Percentiles rank a stretch among this genome's conserved stretches.
Evolutionary conservation across 1,140 invertebrate species (phyloP).

Genomic region (Drosophila lacteicornis): DNA sequence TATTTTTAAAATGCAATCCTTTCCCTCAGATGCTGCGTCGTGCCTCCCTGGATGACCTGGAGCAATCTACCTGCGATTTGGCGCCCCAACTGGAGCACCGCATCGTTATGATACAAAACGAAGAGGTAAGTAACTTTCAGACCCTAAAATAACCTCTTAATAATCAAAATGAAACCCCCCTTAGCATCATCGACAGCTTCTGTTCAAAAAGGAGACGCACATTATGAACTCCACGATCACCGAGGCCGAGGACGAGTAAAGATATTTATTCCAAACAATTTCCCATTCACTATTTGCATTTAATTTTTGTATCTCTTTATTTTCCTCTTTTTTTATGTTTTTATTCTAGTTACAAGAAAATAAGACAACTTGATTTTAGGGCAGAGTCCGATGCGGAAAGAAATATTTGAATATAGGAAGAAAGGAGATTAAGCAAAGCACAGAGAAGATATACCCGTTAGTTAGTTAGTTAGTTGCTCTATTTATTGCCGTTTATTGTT

Average conservation of each 20-base stretch:
- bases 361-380: conserved; percentile 54
- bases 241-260: conserved; percentile 84
- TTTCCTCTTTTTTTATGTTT: conserved; percentile 31
- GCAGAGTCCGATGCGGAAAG: conserved; percentile 48
- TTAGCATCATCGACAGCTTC: conserved; percentile 77
- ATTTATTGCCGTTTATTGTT: conserved; percentile 64
- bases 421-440: conserved; percentile 8
- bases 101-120: conserved; percentile 90
- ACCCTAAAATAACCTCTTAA: not conserved
- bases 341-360: conserved; percentile 57
- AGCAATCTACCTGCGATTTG: conserved; percentile 90
- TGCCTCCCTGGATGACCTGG: conserved; percentile 91
- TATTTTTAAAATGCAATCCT: no score
- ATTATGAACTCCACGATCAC: conserved; percentile 80
- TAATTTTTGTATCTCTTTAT: conserved; percentile 47
- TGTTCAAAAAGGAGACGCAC: conserved; percentile 76
- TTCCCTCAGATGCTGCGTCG: conserved; percentile 86
- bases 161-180: not conserved
- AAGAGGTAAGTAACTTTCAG: conserved; percentile 86
- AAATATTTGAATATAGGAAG: conserved; percentile 51
- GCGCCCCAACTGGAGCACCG: conserved; percentile 91
- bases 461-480: conserved; percentile 57
- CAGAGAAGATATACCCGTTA: conserved; percentile 40
- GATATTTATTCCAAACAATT: conserved; percentile 37
- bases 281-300: conserved; percentile 52